Base-by-base conservation (phyloP, 92 coral and sea anemone species). In the Chrysogorgia sp. region DNA sequence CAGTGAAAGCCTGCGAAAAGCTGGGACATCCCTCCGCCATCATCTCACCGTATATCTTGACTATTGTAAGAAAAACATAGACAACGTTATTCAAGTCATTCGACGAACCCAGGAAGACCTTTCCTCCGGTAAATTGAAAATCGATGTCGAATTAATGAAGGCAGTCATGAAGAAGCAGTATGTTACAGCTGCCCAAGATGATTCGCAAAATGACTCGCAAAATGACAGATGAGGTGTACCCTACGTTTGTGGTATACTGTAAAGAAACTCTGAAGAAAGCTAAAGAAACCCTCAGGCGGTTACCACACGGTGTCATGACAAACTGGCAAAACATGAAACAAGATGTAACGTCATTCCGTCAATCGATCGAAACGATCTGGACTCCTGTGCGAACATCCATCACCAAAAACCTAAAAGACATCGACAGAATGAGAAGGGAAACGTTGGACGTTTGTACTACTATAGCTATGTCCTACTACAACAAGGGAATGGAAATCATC, bases 51-150 rank as follows among this genome's bases (percentile, higher is more conserved):
- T 22, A 32, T 21, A 67, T 3, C 19, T 67, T 23, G 34, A 50
- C 26, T 1, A 40, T 20, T 3, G 26, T 41, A 23, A 41, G 34
- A 20, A 67, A 20, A 67, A 23, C 26, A 43, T 67, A 2, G 20
- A 25, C 26, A 67, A 67, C 58, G 48, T 67, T 34, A 41, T 45
- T 53, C 21, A 67, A 0, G 22, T 63, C 69, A 34, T 63, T 63
- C 45, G 69, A 33, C 15, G 40, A 37, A 67, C 55, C 34, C 13
- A 22, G 33, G 43, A 35, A 10, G 56, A 50, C 28, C 28, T 67
- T 35, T 34, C 48, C 43, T 67, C 74, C 1, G 74, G 74, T 23
- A 20, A 67, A 40, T 23, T 67, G 40, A 53, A n/a, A n/a, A n/a
- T n/a, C n/a, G n/a, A n/a, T n/a, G n/a, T n/a, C n/a, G n/a, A n/a